A percentile compares a stretch with the other conserved stretches of the same genome.
phyloP scores from a whole-genome alignment of 2,797 vertebrate species.

The Gymnothorax javanicus region DNA sequence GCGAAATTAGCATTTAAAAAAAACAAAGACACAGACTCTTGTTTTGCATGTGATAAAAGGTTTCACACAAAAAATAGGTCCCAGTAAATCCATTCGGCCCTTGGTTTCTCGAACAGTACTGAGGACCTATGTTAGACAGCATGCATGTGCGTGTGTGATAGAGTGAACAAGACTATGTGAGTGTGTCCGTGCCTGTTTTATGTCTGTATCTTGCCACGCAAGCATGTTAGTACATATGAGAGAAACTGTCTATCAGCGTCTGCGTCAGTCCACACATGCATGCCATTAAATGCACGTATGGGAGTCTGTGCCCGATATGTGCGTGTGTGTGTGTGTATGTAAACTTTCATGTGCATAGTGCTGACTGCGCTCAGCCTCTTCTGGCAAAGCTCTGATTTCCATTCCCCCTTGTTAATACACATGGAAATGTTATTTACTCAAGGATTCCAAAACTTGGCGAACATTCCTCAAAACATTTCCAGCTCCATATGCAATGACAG shows the following conservation, averaged over 20 bases:
- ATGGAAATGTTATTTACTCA: slow-evolving; percentile 48
- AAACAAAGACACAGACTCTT: not conserved
- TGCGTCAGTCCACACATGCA: not conserved
- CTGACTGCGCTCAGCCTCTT: slow-evolving; percentile 33
- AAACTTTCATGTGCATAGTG: slow-evolving; percentile 28
- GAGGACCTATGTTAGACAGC: not conserved
- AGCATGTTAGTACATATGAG: not conserved
- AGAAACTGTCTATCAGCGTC: not conserved
- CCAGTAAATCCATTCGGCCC: not conserved
- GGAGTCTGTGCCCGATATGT: not conserved
- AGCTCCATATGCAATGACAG: slow-evolving; percentile 19
- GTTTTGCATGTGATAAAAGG: no score
- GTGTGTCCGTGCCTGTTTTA: not conserved
- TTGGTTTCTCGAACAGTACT: not conserved
- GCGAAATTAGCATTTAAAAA: not conserved
- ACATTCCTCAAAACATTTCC: slow-evolving; percentile 8
- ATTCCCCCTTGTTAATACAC: slow-evolving; percentile 41
- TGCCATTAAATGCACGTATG: no score
- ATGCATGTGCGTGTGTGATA: not conserved
- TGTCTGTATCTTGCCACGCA: no score
- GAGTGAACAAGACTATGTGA: not conserved
- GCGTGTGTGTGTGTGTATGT: slow-evolving; percentile 40
- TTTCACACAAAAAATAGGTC: not conserved
- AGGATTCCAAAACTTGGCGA: slow-evolving; percentile 48
- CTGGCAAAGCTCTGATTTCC: slow-evolving; percentile 37